Conservation (phyloP, 2,888 invertebrate genomes). For the Macaria liturata region DNA sequence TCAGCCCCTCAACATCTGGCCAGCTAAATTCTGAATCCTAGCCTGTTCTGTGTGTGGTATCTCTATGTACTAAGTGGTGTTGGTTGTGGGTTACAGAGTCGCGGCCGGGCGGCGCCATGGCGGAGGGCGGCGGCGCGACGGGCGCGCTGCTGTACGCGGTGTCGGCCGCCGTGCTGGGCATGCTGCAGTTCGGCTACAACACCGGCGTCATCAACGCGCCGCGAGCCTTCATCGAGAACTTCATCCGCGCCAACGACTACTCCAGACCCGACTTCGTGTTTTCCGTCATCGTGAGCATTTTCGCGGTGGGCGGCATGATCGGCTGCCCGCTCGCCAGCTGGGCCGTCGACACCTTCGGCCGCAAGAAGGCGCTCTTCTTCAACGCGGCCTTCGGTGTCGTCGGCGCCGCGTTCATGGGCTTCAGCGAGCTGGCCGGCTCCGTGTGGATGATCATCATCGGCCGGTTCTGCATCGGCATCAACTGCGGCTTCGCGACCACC, state of each 20-base stretch:
- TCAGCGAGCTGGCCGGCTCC: slow-evolving; percentile 84
- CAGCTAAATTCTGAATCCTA: no score
- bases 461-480: slow-evolving; percentile 88
- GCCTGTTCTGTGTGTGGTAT: no score
- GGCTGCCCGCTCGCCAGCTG: slow-evolving; percentile 90
- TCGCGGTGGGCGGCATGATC: slow-evolving; percentile 90
- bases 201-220: slow-evolving; percentile 89
- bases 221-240: slow-evolving; percentile 84
- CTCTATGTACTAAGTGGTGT: no score
- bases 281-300: slow-evolving; percentile 88
- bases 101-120: slow-evolving; percentile 41
- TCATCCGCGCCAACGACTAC: slow-evolving; percentile 83
- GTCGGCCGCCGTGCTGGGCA: slow-evolving; percentile 86
- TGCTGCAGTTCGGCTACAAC: slow-evolving; percentile 89
- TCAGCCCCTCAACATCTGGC: no score
- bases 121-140: slow-evolving; percentile 78
- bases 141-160: slow-evolving; percentile 86
- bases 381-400: slow-evolving; percentile 86
- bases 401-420: slow-evolving; percentile 86
- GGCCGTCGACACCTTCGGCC: slow-evolving; percentile 87
- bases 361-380: slow-evolving; percentile 85
- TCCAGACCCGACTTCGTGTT: slow-evolving; percentile 80
- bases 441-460: slow-evolving; percentile 89
- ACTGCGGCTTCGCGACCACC: slow-evolving; percentile 85
- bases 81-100: slow-evolving; percentile 47